A percentile compares a stretch with the other conserved stretches of the same genome.
Evolutionary conservation across 2,888 invertebrate species (phyloP).

Genomic region (Andrena hattorfiana): DNA sequence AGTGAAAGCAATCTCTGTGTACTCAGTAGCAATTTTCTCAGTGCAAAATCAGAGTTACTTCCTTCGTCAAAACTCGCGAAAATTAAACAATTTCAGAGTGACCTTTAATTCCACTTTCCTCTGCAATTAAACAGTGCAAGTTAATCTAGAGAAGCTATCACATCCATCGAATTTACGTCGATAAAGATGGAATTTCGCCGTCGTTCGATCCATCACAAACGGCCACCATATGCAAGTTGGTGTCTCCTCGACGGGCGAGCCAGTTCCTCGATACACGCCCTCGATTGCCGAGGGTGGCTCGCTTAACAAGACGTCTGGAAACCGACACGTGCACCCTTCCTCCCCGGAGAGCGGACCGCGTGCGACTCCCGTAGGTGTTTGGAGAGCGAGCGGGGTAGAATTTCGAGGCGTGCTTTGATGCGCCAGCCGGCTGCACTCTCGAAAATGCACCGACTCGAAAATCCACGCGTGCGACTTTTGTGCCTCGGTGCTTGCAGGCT

Average conservation of each 20-base stretch:
- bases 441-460: slow-evolving; percentile 20
- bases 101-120: too few relatives aligned
- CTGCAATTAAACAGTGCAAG: too few relatives aligned
- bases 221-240: slow-evolving; percentile 3
- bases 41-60: too few relatives aligned
- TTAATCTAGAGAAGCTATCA: too few relatives aligned
- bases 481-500: not conserved
- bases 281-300: slow-evolving; percentile 5
- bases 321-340: slow-evolving; percentile 19
- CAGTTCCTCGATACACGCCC: slow-evolving; percentile 2
- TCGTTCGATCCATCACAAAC: slow-evolving; percentile 3
- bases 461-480: slow-evolving; percentile 25
- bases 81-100: too few relatives aligned
- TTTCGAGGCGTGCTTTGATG: slow-evolving; percentile 18
- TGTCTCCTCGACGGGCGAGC: slow-evolving; percentile 13
- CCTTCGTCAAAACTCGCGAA: too few relatives aligned
- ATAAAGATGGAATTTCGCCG: not conserved
- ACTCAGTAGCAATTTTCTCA: too few relatives aligned
- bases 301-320: slow-evolving; percentile 27
- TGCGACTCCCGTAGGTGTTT: slow-evolving; percentile 9
- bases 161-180: not conserved
- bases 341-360: not conserved
- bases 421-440: slow-evolving; percentile 20
- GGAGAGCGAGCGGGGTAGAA: slow-evolving; percentile 12
- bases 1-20: too few relatives aligned